These are phyloP conservation scores for Semaprochilodus insignis DNA, from an alignment of 2,797 vertebrate species.

Conservation along the genomic window DNA sequence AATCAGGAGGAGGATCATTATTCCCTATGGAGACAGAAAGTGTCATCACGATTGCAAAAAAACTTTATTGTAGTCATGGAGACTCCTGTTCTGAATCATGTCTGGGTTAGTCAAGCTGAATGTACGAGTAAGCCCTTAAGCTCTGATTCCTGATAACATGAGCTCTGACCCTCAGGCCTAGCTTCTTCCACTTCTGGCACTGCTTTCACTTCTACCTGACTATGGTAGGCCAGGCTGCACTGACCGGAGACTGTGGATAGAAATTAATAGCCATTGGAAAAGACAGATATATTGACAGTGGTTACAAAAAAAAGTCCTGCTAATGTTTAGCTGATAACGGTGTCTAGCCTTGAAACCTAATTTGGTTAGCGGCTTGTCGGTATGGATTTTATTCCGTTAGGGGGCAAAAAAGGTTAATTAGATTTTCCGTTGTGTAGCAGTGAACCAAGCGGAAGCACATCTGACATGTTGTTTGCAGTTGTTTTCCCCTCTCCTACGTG, in stretches of 20 bases:
- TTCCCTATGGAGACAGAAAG: neutral
- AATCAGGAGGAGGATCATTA: neutral
- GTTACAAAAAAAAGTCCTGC: neutral
- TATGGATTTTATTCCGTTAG: neutral
- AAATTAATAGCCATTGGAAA: neutral
- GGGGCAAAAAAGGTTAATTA: neutral
- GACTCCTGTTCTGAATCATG: slow-evolving; percentile 1
- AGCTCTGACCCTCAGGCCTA: neutral
- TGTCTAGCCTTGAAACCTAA: slow-evolving; percentile 7
- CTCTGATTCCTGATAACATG: slow-evolving; percentile 4
- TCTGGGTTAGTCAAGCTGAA: neutral
- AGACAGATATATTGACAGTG: neutral
- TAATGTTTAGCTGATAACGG: slow-evolving; percentile 12
- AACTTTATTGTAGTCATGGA: neutral
- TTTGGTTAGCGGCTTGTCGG: neutral
- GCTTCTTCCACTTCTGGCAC: neutral
- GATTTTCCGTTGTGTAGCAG: neutral
- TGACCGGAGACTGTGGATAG: neutral
- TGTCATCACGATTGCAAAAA: neutral
- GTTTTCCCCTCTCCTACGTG: neutral
- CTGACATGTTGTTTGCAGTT: neutral
- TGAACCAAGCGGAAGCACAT: neutral
- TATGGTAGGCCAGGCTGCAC: neutral
- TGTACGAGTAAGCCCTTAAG: slow-evolving; percentile 20
- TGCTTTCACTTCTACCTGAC: slow-evolving; percentile 1